Evolutionary conservation across 35 echinoderm and acorn worm genomes (phyloP).

Genomic region (Ophioderma brevispina): DNA sequence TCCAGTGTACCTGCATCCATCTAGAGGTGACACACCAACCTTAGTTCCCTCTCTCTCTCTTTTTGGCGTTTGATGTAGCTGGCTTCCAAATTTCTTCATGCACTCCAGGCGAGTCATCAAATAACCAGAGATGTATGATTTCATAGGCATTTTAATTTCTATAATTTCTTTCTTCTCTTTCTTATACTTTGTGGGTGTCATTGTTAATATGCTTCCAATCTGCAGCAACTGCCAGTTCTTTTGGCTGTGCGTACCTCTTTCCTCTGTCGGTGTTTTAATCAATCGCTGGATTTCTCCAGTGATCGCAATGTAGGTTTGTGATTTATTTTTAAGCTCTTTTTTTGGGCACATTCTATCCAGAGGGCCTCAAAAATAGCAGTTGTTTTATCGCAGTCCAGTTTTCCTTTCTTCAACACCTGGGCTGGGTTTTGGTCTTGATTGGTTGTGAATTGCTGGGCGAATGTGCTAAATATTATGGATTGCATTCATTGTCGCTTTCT

Average conservation of each 20-base stretch:
- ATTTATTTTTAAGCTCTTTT: neutral
- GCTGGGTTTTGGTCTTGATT: neutral
- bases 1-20: neutral
- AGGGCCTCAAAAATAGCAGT: constrained; percentile 10
- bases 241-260: constrained; percentile 12
- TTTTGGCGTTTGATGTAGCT: constrained; percentile 35
- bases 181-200: too few relatives aligned
- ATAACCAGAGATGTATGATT: neutral
- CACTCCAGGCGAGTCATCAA: neutral
- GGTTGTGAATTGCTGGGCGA: neutral
- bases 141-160: neutral
- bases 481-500: constrained; percentile 24
- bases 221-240: neutral
- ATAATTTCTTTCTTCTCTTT: constrained; percentile 16
- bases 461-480: neutral
- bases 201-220: neutral
- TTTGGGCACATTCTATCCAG: constrained; percentile 19
- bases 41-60: too few relatives aligned
- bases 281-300: constrained; percentile 12
- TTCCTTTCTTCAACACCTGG: constrained; percentile 5
- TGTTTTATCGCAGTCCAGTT: constrained; percentile 29
- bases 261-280: constrained; percentile 21
- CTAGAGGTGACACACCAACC: constrained; percentile 5
- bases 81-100: constrained; percentile 19
- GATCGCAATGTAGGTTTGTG: constrained; percentile 5